Evolutionary conservation across 1,140 invertebrate genomes (phyloP).

Genomic region (Nephila pilipes): DNA sequence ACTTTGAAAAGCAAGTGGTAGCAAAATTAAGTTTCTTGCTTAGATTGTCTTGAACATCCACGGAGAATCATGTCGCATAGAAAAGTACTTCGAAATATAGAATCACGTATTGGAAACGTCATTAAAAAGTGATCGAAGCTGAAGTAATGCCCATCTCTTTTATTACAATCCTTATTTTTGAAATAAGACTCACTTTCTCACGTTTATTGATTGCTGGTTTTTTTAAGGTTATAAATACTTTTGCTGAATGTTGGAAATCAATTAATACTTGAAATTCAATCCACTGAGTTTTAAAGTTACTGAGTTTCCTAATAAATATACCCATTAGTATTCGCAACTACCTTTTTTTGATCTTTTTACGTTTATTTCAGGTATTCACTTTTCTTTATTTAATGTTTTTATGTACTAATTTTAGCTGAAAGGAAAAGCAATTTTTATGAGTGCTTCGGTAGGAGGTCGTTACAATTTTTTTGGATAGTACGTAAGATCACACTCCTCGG

Average conservation of each 20-base stretch:
- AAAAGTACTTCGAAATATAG: background rate
- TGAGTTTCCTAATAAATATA: conserved; percentile 42
- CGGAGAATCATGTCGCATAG: background rate
- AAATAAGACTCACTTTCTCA: conserved; percentile 21
- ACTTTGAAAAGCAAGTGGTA: background rate
- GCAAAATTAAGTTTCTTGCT: background rate
- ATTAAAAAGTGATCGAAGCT: conserved; percentile 23
- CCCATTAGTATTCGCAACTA: conserved; percentile 16
- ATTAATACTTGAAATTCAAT: conserved; percentile 50
- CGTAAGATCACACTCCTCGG: background rate
- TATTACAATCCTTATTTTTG: conserved; percentile 26
- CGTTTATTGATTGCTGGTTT: conserved; percentile 36
- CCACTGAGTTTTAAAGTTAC: conserved; percentile 36
- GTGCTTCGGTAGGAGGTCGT: conserved; percentile 7
- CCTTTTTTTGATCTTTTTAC: background rate
- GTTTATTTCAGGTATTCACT: conserved; percentile 2
- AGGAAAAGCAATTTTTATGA: conserved; percentile 45
- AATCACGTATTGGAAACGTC: conserved; percentile 23
- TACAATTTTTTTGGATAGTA: conserved; percentile 12
- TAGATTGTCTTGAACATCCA: too few species aligned
- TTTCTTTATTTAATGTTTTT: conserved; percentile 23
- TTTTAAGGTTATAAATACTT: conserved; percentile 34
- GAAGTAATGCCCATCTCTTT: conserved; percentile 38
- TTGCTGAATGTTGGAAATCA: conserved; percentile 41
- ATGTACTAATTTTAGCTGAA: conserved; percentile 26